A percentile compares a stretch with the other conserved stretches of the same genome.
These are phyloP conservation scores for Pherbina coryleti DNA, from an alignment of 2,888 invertebrate genomes.

Conservation along the genomic window DNA sequence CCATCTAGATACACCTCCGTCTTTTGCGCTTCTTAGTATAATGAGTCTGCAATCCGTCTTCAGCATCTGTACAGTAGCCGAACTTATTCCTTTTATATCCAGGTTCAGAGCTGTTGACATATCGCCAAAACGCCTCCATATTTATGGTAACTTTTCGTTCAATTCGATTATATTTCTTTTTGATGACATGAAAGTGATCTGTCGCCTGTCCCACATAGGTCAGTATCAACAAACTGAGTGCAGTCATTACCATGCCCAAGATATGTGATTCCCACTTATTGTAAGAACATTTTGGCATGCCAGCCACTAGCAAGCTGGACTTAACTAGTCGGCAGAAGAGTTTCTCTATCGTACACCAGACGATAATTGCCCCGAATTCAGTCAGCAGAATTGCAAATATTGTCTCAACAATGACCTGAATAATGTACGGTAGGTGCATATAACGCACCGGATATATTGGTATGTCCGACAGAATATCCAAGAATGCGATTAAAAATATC, in stretches of 20 bases:
- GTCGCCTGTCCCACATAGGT: conserved; percentile 47
- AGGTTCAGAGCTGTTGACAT: conserved; percentile 10
- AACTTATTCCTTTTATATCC: conserved; percentile 17
- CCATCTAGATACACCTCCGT: background rate
- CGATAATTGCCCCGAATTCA: conserved; percentile 54
- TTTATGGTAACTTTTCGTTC: conserved; percentile 39
- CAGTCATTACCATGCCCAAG: conserved; percentile 45
- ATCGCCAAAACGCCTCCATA: conserved; percentile 29
- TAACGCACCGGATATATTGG: conserved; percentile 57
- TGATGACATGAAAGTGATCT: conserved; percentile 48
- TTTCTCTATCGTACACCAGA: conserved; percentile 59
- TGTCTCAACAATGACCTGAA: conserved; percentile 52
- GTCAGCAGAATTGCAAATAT: conserved; percentile 51
- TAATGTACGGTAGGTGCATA: conserved; percentile 52
- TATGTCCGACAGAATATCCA: conserved; percentile 54
- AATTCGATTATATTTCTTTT: conserved; percentile 44
- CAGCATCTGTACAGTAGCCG: background rate
- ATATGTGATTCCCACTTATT: conserved; percentile 44
- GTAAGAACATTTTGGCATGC: conserved; percentile 40
- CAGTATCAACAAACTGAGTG: conserved; percentile 46
- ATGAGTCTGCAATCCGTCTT: background rate
- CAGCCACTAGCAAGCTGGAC: conserved; percentile 39
- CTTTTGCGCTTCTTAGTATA: background rate
- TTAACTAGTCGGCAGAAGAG: conserved; percentile 44
- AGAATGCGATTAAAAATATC: conserved; percentile 55